phyloP scores from a whole-genome alignment of 2,797 vertebrate species.

The Steatocranus sp. region DNA sequence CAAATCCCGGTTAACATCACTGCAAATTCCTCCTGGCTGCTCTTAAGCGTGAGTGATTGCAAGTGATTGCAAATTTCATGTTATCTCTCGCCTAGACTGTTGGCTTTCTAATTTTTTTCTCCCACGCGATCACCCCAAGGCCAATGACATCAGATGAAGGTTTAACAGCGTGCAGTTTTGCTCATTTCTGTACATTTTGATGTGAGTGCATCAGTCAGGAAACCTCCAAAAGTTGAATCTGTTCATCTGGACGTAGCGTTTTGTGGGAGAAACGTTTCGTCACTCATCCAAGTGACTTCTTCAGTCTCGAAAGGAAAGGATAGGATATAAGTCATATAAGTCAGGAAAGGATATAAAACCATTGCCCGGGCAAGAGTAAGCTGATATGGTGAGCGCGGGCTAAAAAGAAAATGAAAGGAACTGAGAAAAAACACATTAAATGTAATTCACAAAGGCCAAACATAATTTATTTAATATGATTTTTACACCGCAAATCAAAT shows the following conservation, averaged over 20 bases:
- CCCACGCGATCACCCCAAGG: not conserved
- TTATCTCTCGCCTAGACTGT: conserved; percentile 5
- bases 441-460: not conserved
- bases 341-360: conserved; percentile 40
- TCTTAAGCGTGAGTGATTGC: conserved; percentile 8
- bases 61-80: not conserved
- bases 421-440: not conserved
- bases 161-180: conserved; percentile 7
- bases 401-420: conserved; percentile 2
- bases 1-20: conserved; percentile 37
- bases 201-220: conserved; percentile 23
- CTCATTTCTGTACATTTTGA: conserved; percentile 7
- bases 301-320: too few species aligned
- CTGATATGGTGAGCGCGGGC: not conserved
- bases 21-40: conserved; percentile 15
- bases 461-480: not conserved
- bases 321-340: too few species aligned
- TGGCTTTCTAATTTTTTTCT: not conserved
- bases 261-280: too few species aligned
- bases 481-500: not conserved
- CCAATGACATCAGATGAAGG: conserved; percentile 31
- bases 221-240: too few species aligned
- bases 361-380: not conserved
- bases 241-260: too few species aligned
- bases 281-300: too few species aligned